Percentiles rank a stretch among this genome's conserved stretches.
Evolutionary conservation across 1,140 invertebrate genomes (phyloP).

Genomic region (Lepidurus packardi): DNA sequence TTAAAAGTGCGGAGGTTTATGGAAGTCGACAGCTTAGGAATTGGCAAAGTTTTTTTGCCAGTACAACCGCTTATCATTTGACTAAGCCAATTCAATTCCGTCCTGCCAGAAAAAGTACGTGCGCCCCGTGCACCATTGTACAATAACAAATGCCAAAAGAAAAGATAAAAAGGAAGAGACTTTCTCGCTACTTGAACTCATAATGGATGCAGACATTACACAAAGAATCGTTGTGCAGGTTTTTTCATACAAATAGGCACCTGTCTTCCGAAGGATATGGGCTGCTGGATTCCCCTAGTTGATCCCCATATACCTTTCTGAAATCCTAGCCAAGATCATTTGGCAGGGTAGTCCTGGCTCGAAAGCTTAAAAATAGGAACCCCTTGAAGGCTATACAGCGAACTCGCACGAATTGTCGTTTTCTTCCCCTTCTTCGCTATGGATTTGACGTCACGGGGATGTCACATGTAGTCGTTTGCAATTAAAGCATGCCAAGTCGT

Average conservation of each 20-base stretch:
- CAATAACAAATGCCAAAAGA: no score
- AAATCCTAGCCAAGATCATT: background rate
- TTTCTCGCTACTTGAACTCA: no score
- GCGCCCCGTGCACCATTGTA: no score
- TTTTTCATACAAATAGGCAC: background rate
- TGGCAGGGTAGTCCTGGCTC: background rate
- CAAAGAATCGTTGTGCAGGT: background rate
- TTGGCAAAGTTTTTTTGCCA: no score
- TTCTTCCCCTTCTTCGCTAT: background rate
- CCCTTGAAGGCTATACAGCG: background rate
- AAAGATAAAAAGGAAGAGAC: no score
- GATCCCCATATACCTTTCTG: background rate
- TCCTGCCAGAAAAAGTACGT: no score
- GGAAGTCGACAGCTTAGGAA: no score
- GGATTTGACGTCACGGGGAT: constrained; percentile 8
- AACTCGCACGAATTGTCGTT: constrained; percentile 9
- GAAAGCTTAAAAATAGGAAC: constrained; percentile 16
- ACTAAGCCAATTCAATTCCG: no score
- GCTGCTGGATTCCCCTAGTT: background rate
- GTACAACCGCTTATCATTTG: no score
- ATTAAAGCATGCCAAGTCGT: background rate
- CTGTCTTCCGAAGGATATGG: background rate
- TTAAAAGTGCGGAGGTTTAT: no score
- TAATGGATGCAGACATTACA: no score
- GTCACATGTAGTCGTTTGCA: background rate